Conservation (phyloP, 2,888 invertebrate genomes). For the Leucophora obtusa region DNA sequence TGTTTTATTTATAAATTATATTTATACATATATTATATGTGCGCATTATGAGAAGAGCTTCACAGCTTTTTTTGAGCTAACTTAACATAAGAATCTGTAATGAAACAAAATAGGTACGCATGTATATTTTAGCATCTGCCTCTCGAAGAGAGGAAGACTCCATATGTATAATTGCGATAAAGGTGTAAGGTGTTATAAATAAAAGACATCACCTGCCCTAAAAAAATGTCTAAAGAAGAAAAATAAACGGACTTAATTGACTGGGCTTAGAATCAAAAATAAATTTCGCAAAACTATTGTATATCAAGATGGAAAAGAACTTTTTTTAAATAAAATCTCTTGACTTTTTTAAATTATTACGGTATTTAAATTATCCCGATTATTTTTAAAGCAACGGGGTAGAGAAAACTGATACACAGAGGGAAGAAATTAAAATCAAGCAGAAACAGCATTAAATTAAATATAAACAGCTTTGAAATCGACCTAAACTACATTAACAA, state of each 20-base stretch:
- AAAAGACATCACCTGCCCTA: neutral
- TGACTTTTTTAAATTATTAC: no score
- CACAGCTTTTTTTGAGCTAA: conserved; percentile 14
- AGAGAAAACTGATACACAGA: no score
- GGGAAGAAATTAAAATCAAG: no score
- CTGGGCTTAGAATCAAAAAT: neutral
- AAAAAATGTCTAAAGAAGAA: neutral
- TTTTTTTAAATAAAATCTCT: no score
- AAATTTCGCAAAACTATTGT: no score
- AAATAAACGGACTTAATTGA: neutral
- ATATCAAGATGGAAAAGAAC: no score
- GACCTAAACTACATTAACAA: no score
- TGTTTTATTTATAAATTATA: conserved; percentile 27
- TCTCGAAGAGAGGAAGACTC: neutral
- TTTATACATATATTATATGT: neutral
- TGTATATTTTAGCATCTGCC: conserved; percentile 11
- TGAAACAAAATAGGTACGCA: conserved; percentile 16
- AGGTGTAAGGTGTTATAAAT: neutral
- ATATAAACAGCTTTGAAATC: no score
- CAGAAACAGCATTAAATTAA: no score
- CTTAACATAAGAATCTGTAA: conserved; percentile 36
- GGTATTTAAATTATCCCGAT: no score
- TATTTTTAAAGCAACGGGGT: no score
- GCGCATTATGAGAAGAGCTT: conserved; percentile 20
- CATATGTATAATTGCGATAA: neutral